phyloP scores from a whole-genome alignment of 92 coral and sea anemone species.

The Metridium senile region DNA sequence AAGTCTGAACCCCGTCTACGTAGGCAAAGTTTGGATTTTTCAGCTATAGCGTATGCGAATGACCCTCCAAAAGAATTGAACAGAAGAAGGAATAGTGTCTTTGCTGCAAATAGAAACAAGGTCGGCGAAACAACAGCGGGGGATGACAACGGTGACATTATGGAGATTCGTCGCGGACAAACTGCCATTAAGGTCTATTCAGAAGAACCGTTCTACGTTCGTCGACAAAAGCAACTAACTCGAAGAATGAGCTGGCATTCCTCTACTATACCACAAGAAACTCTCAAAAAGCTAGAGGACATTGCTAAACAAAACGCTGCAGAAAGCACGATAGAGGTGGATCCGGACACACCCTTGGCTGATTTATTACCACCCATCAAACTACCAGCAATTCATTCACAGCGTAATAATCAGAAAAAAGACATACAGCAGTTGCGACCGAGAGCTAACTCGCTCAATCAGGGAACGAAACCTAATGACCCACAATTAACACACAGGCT shows the following conservation, averaged over 20 bases:
- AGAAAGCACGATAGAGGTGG: neutral
- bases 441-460: neutral
- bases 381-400: slow-evolving; percentile 32
- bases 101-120: neutral
- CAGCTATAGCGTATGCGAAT: neutral
- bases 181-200: slow-evolving; percentile 5
- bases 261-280: neutral
- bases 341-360: slow-evolving; percentile 10
- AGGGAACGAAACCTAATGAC: neutral
- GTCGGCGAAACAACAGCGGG: neutral
- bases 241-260: slow-evolving; percentile 34
- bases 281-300: neutral
- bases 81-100: too few species aligned
- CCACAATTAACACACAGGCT: neutral
- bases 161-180: neutral
- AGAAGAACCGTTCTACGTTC: slow-evolving; percentile 38
- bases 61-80: neutral
- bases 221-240: slow-evolving; percentile 14
- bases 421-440: neutral
- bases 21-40: slow-evolving; percentile 2
- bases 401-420: neutral
- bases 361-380: slow-evolving; percentile 27
- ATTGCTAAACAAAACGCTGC: slow-evolving; percentile 11
- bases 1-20: neutral
- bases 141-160: neutral